Base-by-base conservation (phyloP, 2,888 invertebrate genomes). In the Lomographa bimaculata region DNA sequence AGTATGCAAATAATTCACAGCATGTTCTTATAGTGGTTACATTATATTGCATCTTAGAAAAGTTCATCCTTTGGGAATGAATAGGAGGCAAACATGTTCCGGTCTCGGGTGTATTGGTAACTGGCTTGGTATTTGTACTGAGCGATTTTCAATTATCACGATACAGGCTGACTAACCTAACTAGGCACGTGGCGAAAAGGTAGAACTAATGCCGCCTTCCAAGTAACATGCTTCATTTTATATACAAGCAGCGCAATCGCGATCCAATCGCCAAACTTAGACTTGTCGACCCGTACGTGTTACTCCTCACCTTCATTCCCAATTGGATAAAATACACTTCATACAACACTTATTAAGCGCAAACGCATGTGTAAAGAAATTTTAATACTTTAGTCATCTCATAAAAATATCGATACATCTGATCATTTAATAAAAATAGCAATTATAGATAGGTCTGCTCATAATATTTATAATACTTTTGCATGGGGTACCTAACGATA, bases 341-440 rank as follows among this genome's bases (percentile, higher is more conserved):
- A 64, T 59, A 62, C 14, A 59, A 71, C 59, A 70, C 67, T 69
- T 60, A 71, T 75, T 72, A 66, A 71, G 71, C 67, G 68, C 62
- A 71, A 71, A 74, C 68, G 71, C 73, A 63, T 64, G 61, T 66
- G 70, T 65, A 76, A 79, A 77, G 26, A 78, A 82, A 76, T 66
- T n/a, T 63, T 83, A 85, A 85, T 84, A 86, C 80, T 83, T 76
- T 77, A 78, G 87, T 89, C 86, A 85, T 80, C 81, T 83, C 73
- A 83, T 86, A 84, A 87, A 86, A 84, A 75, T 72, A 72, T 65
- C 42, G 27, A 66, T 76, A 68, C 59, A 67, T 74, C 60, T 68
- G 71, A 75, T 71, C 63, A 66, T 75, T 71, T 65, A 27, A 29
- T 44, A 38, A 71, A 74, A 73, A 71, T 75, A 82, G 80, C 77